Base-by-base conservation (phyloP, 2,113 vertebrate species). In the Oriolus oriolus region DNA sequence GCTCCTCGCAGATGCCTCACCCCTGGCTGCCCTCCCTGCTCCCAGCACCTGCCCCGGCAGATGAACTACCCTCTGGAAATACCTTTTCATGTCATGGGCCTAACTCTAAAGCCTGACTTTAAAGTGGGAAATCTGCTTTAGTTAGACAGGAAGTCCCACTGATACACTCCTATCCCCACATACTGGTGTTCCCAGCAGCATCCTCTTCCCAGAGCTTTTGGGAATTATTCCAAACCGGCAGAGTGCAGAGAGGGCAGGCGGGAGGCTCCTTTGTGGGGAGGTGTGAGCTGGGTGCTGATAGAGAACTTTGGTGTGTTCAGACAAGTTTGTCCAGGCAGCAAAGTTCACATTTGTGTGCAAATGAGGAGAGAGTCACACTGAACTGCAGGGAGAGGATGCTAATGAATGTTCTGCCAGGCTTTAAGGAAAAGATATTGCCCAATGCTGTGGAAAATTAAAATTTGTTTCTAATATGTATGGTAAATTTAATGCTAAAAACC, bases 391-490 rank as follows among this genome's bases (percentile, higher is more conserved):
- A 95, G 76, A 84, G 30, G 88, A 89, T 94, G 94, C 76, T 97
- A 95, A 97, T 92, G 92, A 89, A 92, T 81, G 89, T 95, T 97
- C 94, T 96, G 87, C 88, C 68, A 94, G 95, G 89, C 95, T 97
- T 95, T 96, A 97, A 96, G 95, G 83, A 92, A 88, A 96, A 93
- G 63, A 90, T 96, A 97, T 95, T 97, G 96, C 87, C 97, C 97
- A 97, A 81, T 92, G 96, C 95, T 94, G 96, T 97, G 97, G 97
- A 97, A 97, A 97, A 97, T 97, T 97, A 97, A 95, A 97, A 97
- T 96, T 95, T 95, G 93, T 94, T 96, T 93, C 91, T 97, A 94
- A 97, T 92, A 85, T 33, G 83, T 95, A 92, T 85, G 91, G 95
- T 95, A 95, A 96, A 97, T 97, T 97, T 96, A 97, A 95, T 97